Conservation (phyloP, 1,140 invertebrate genomes). For the Archivesica marissinica region DNA sequence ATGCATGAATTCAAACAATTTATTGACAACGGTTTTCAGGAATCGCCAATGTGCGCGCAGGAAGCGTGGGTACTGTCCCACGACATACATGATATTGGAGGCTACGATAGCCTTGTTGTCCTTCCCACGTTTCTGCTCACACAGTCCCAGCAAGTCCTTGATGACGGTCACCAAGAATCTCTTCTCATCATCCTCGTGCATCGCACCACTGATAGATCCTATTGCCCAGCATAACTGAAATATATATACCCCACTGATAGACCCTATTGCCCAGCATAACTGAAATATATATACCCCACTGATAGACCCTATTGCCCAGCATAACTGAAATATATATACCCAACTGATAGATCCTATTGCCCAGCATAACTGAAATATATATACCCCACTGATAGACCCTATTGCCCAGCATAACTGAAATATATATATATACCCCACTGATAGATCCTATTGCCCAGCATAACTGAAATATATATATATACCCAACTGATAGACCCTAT, state of each 20-base stretch:
- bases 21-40: constrained; percentile 99
- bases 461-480: too few relatives aligned
- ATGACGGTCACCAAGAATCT: constrained; percentile 99
- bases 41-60: constrained; percentile 99
- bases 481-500: too few relatives aligned
- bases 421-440: not conserved
- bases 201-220: constrained; percentile 99
- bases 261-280: too few relatives aligned
- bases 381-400: too few relatives aligned
- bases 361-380: too few relatives aligned
- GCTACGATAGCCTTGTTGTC: constrained; percentile 99
- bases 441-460: too few relatives aligned
- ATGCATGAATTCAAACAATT: constrained; percentile 99
- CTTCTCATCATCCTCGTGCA: constrained; percentile 99
- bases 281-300: too few relatives aligned
- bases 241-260: too few relatives aligned
- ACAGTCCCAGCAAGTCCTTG: constrained; percentile 98
- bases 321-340: too few relatives aligned
- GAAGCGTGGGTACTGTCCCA: constrained; percentile 99
- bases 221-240: constrained; percentile 98
- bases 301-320: too few relatives aligned
- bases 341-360: too few relatives aligned
- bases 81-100: constrained; percentile 99
- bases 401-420: too few relatives aligned
- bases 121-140: constrained; percentile 99